Percentiles rank a stretch among this genome's conserved stretches.
Evolutionary conservation across 37 sponge, comb jelly and placozoan species (phyloP).

Genomic region (Aplysina aerophoba): DNA sequence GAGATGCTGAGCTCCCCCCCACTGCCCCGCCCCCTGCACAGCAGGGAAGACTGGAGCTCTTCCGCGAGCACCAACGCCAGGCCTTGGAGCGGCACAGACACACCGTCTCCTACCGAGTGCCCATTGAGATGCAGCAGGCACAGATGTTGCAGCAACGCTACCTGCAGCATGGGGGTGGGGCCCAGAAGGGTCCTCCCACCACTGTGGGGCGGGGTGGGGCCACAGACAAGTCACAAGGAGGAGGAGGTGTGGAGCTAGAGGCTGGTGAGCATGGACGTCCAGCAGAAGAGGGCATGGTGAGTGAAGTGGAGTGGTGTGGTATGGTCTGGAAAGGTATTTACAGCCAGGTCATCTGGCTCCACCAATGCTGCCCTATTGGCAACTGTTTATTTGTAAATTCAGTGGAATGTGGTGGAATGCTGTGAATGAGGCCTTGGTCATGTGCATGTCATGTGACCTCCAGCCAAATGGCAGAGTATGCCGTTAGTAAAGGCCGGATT

Average conservation of each 20-base stretch:
- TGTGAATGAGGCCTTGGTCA: no score
- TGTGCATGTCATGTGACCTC: no score
- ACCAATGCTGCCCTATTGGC: no score
- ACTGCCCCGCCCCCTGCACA: not conserved
- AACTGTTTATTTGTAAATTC: no score
- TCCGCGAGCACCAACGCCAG: not conserved
- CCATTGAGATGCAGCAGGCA: not conserved
- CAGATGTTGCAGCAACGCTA: not conserved
- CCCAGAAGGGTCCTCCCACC: constrained; percentile 50
- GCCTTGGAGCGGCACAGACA: not conserved
- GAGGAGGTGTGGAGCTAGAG: constrained; percentile 57
- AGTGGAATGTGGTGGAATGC: no score
- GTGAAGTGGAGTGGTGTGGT: no score
- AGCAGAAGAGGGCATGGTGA: no score
- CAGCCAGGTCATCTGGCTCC: no score
- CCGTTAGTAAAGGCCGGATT: no score
- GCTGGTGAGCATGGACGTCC: constrained; percentile 58
- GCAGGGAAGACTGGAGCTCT: not conserved
- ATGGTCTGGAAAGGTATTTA: no score
- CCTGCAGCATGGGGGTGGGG: constrained; percentile 28
- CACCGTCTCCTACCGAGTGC: not conserved
- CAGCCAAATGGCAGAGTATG: no score
- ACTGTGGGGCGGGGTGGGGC: constrained; percentile 53
- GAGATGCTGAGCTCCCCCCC: not conserved
- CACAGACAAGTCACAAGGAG: constrained; percentile 56